Base-by-base conservation (phyloP, 2,888 invertebrate species). In the Drosophila dives region DNA sequence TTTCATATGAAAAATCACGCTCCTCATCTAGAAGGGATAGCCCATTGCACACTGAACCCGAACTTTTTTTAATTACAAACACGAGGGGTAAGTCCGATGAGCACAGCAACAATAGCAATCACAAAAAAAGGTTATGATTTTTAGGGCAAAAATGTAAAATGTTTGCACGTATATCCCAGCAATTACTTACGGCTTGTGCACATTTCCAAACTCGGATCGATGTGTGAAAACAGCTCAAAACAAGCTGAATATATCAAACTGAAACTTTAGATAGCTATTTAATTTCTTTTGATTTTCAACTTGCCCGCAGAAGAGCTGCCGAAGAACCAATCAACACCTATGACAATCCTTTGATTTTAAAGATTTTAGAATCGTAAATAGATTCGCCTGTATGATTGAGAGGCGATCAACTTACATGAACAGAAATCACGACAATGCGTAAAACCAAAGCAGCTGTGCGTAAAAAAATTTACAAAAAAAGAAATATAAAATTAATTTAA, bases 121-220 rank as follows among this genome's bases (percentile, higher is more conserved):
- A 54, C 54, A 76, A 75, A 80, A 89, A 89, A 74, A 66, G 34
- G 66, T 68, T 67, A 54, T 0, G 45, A 32, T 59, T 59, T 90
- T 91, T 89, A 77, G 78, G 81, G 83, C 85, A 77, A 91, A 91
- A 90, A 85, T 75, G 68, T 76, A 81, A 78, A 91, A 91, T 91
- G 81, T 91, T 90, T 91, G 86, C 82, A 90, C 86, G 86, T 78
- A 86, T 90, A 85, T 91, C 90, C 86, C 91, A 75, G 77, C 91
- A 91, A 91, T 90, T 91, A 91, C 81, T 91, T 89, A 89, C 90
- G 91, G 90, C 81, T 81, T 80, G 64, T 91, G 91, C 86, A 80
- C 89, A 83, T 68, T 83, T 72, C 56, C 68, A 38, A 33, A 38
- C 17, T 20, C 12, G 20, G 63, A 36, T 6, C 26, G 33, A 29